Evolutionary conservation across 2,888 invertebrate species (phyloP).

Genomic region (Lochmaea capreae): DNA sequence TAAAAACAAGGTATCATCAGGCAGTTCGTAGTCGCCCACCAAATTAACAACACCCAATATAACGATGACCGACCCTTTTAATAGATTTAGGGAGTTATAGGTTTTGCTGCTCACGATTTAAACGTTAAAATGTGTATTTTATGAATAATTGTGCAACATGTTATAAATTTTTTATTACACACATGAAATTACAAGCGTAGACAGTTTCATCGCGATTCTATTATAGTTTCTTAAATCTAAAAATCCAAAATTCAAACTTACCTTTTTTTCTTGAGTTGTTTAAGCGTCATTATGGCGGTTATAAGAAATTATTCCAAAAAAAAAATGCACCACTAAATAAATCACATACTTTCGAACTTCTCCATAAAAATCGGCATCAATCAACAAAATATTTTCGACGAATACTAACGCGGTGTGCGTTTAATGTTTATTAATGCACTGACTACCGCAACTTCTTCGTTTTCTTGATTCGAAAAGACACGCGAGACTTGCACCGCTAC

Average conservation of each 20-base stretch:
- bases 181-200: too few species aligned
- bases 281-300: conserved; percentile 5
- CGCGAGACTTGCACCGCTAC: conserved; percentile 49
- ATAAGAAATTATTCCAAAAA: conserved; percentile 1
- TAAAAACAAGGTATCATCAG: too few species aligned
- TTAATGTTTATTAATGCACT: conserved; percentile 41
- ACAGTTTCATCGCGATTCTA: too few species aligned
- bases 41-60: too few species aligned
- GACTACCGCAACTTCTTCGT: conserved; percentile 41
- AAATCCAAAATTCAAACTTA: background rate
- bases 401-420: conserved; percentile 16
- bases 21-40: too few species aligned
- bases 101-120: too few species aligned
- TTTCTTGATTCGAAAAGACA: conserved; percentile 35
- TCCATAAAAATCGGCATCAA: background rate
- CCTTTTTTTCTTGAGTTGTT: conserved; percentile 24
- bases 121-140: too few species aligned
- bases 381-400: background rate
- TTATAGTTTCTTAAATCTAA: background rate
- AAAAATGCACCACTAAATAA: background rate
- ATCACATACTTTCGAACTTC: conserved; percentile 1
- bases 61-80: too few species aligned
- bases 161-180: too few species aligned
- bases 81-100: too few species aligned
- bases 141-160: too few species aligned